phyloP scores from a whole-genome alignment of 1,140 invertebrate genomes.

The Aethina tumida region DNA sequence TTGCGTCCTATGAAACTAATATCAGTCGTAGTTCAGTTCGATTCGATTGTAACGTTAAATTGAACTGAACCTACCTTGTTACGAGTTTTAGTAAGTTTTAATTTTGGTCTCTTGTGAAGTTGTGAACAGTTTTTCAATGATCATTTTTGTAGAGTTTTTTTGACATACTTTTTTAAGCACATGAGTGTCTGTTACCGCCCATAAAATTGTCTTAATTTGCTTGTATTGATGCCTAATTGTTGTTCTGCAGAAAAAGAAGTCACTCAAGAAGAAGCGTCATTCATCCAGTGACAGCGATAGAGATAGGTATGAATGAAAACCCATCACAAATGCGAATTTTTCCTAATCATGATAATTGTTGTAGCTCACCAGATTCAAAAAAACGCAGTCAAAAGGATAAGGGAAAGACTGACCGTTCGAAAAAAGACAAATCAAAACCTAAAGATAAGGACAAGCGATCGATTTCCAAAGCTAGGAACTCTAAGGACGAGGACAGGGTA shows the following conservation, averaged over 20 bases:
- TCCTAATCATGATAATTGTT: slow-evolving; percentile 8
- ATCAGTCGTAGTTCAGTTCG: too few relatives aligned
- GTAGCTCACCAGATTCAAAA: slow-evolving; percentile 25
- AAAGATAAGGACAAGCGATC: slow-evolving; percentile 12
- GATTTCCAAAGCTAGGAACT: slow-evolving; percentile 9
- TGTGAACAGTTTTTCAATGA: slow-evolving; percentile 2
- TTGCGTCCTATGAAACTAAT: too few relatives aligned
- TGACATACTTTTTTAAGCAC: background rate
- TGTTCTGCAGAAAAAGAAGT: slow-evolving; percentile 17
- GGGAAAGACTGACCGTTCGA: slow-evolving; percentile 3
- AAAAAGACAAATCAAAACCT: slow-evolving; percentile 7
- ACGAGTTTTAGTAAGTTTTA: too few relatives aligned
- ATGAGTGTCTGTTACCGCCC: background rate
- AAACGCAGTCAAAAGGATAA: slow-evolving; percentile 16
- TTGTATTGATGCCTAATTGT: background rate
- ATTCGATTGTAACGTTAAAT: too few relatives aligned
- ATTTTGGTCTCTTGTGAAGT: too few relatives aligned
- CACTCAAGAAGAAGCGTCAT: slow-evolving; percentile 12
- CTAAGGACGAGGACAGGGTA: slow-evolving; percentile 5
- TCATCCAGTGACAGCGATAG: slow-evolving; percentile 18
- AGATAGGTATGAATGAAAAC: slow-evolving; percentile 19
- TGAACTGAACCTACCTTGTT: too few relatives aligned
- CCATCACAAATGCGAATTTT: slow-evolving; percentile 1
- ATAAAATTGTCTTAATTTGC: too few relatives aligned
- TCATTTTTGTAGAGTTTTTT: background rate